Percentiles rank a stretch among this genome's conserved stretches.
phyloP scores from a whole-genome alignment of 2,888 invertebrate species.

The Clostera curtula region DNA sequence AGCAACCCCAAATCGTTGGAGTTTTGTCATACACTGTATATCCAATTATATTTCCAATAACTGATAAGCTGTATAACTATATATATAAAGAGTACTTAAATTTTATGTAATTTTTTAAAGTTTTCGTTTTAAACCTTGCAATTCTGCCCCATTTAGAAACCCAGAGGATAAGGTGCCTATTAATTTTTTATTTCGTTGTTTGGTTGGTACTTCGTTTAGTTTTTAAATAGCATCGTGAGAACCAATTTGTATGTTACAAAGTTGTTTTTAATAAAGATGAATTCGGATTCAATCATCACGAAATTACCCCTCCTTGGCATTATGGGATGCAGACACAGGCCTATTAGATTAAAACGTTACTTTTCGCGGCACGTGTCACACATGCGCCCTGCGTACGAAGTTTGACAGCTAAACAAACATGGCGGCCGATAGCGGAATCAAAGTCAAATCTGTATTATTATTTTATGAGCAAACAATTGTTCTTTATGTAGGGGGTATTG shows the following conservation, averaged over 20 bases:
- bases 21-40: too few relatives aligned
- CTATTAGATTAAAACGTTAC: conserved; percentile 57
- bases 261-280: conserved; percentile 38
- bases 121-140: too few relatives aligned
- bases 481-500: conserved; percentile 42
- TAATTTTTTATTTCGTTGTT: too few relatives aligned
- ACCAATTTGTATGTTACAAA: conserved; percentile 21
- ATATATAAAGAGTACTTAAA: too few relatives aligned
- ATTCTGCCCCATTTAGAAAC: too few relatives aligned
- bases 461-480: conserved; percentile 57
- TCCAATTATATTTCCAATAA: too few relatives aligned
- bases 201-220: not conserved
- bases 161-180: too few relatives aligned
- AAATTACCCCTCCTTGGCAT: conserved; percentile 29
- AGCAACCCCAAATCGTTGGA: too few relatives aligned
- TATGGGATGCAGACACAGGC: conserved; percentile 31
- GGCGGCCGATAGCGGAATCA: conserved; percentile 58
- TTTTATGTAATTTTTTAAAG: too few relatives aligned
- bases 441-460: conserved; percentile 60
- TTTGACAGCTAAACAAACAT: conserved; percentile 69
- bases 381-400: conserved; percentile 40
- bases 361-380: conserved; percentile 48
- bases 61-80: too few relatives aligned
- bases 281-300: conserved; percentile 28
- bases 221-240: conserved; percentile 22